Base-by-base conservation (phyloP, 2,113 vertebrate genomes). In the Choloepus hoffmanni region DNA sequence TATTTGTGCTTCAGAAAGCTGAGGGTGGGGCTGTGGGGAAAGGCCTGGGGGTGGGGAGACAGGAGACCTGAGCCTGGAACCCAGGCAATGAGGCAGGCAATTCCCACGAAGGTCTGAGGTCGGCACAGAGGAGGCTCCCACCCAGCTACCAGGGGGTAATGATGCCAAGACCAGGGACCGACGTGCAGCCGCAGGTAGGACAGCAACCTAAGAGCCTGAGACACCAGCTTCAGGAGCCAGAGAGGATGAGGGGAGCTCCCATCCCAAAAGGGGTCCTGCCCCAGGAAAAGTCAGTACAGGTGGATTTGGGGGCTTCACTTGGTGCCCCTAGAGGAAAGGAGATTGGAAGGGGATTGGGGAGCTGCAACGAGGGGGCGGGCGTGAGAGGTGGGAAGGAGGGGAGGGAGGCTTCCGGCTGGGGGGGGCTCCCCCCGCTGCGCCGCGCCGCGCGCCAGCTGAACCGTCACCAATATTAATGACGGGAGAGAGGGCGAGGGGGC, bases 401-500 rank as follows among this genome's bases (percentile, higher is more conserved):
- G 0, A 18, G 30, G 89, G 8, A 18, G 30, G 30, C 43, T 7
- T 9, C 62, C 50, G 0, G 40, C 53, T 14, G 63, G 88, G 58
- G 30, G 58, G 12, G 63, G 91, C 85, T 63, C 48, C 78, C 40
- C 2, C 74, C 40, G 55, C 77, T 11, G 65, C 11, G 55, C 89
- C 50, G 55, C 79, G 74, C 85, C 28, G 89, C 55, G 76, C 0
- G 4, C 24, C 95, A 96, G 93, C 96, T 48, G 12, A 65, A 90
- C 97, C 88, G 60, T 92, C 83, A 36, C 91, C 53, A 53, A 9
- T 6, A 58, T 82, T 91, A 97, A 83, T 79, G 93, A 95, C n/a
- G 45, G 95, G 77, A 4, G 4, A 93, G 92, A 48, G 89, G 93
- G 93, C 72, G 78, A 87, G 77, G 95, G 96, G 95, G 95, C 96